Evolutionary conservation across 2,113 vertebrate species (phyloP).

Genomic region (Mobula birostris): DNA sequence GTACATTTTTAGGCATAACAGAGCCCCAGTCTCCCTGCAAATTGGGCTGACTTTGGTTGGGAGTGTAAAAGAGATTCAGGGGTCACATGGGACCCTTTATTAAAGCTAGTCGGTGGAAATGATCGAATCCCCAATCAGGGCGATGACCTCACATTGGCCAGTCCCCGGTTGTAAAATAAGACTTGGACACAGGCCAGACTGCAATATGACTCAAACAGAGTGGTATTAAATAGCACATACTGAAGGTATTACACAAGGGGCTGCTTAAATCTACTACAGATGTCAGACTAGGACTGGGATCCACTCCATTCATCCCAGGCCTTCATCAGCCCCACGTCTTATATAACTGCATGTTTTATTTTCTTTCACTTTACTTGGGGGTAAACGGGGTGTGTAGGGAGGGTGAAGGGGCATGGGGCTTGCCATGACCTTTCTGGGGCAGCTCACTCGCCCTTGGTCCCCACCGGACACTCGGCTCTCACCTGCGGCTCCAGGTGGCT

Average conservation of each 20-base stretch:
- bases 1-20: neutral
- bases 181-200: neutral
- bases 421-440: too few species aligned
- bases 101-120: neutral
- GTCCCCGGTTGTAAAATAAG: neutral
- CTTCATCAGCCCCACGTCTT: too few species aligned
- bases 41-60: neutral
- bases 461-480: too few species aligned
- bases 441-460: too few species aligned
- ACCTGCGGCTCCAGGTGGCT: too few species aligned
- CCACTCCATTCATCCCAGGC: neutral
- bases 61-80: neutral
- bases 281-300: neutral
- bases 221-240: constrained; percentile 25
- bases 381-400: too few species aligned
- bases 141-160: neutral
- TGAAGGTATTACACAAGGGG: constrained; percentile 26
- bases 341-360: too few species aligned
- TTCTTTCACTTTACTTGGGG: too few species aligned
- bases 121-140: neutral
- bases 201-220: neutral
- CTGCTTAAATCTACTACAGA: constrained; percentile 30
- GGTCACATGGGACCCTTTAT: neutral
- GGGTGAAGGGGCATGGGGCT: too few species aligned
- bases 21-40: neutral